Evolutionary conservation across 2,888 invertebrate species (phyloP).

Genomic region (Boloria euphrosyne): DNA sequence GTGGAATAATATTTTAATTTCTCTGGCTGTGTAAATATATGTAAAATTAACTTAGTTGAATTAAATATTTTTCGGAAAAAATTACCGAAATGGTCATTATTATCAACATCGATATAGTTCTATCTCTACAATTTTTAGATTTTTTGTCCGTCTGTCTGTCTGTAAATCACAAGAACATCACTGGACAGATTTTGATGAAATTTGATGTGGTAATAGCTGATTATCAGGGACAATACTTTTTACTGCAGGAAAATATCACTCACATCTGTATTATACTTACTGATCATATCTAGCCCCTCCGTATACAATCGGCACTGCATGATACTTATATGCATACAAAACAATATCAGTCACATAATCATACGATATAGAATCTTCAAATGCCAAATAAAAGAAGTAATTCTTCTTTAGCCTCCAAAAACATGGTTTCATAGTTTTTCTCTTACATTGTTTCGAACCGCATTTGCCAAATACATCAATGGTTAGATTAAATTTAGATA

Average conservation of each 20-base stretch:
- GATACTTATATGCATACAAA: slow-evolving; percentile 78
- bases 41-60: too few species aligned
- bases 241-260: background rate
- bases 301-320: slow-evolving; percentile 85
- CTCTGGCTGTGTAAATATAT: too few species aligned
- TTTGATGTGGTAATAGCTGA: too few species aligned
- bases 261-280: slow-evolving; percentile 52
- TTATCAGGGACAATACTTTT: too few species aligned
- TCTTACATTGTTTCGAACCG: slow-evolving; percentile 60
- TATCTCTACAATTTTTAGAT: too few species aligned
- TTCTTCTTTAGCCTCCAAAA: slow-evolving; percentile 70
- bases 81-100: too few species aligned
- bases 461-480: slow-evolving; percentile 82
- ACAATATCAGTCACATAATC: slow-evolving; percentile 72
- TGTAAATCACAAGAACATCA: too few species aligned
- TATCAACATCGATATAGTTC: too few species aligned
- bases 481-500: slow-evolving; percentile 61
- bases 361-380: slow-evolving; percentile 87
- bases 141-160: too few species aligned
- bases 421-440: slow-evolving; percentile 56
- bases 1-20: too few species aligned
- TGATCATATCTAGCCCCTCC: slow-evolving; percentile 83
- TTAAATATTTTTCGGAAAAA: too few species aligned
- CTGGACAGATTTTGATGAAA: too few species aligned
- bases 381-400: slow-evolving; percentile 87